Percentiles rank a stretch among this genome's conserved stretches.
Evolutionary conservation across 2,113 vertebrate species (phyloP).

Genomic region (Ondatra zibethicus): DNA sequence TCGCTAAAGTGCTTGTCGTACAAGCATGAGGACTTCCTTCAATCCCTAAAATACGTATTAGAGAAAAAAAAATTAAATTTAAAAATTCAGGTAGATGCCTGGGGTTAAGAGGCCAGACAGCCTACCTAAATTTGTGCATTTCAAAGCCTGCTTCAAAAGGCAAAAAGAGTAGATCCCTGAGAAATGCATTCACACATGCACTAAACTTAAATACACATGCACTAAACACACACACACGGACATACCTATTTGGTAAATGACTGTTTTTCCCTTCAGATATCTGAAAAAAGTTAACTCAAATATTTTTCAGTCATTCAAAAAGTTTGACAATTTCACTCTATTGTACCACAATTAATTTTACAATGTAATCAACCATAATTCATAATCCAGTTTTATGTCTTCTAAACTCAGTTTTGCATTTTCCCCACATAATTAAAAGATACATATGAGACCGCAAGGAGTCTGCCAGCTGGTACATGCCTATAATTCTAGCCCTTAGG

Average conservation of each 20-base stretch:
- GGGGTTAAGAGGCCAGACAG: background rate
- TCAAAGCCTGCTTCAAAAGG: background rate
- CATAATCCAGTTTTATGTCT: background rate
- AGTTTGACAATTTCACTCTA: slow-evolving; percentile 9
- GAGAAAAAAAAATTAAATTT: background rate
- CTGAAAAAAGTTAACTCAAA: slow-evolving; percentile 16
- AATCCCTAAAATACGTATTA: background rate
- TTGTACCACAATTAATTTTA: background rate
- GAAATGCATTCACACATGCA: background rate
- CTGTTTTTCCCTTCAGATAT: background rate
- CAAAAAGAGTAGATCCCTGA: background rate
- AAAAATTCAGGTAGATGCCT: background rate
- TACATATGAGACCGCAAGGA: background rate
- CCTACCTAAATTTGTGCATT: background rate
- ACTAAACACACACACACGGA: background rate
- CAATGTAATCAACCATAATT: background rate
- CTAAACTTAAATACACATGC: background rate
- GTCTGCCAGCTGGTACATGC: background rate
- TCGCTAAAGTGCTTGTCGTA: background rate
- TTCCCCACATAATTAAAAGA: background rate
- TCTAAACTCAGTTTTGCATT: background rate
- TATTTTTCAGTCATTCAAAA: slow-evolving; percentile 13
- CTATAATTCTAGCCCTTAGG: background rate
- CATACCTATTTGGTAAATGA: background rate
- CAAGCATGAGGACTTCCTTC: background rate